A percentile compares a stretch with the other conserved stretches of the same genome.
Conservation (phyloP, 2,888 invertebrate genomes). For the Nymphalis c-album region DNA sequence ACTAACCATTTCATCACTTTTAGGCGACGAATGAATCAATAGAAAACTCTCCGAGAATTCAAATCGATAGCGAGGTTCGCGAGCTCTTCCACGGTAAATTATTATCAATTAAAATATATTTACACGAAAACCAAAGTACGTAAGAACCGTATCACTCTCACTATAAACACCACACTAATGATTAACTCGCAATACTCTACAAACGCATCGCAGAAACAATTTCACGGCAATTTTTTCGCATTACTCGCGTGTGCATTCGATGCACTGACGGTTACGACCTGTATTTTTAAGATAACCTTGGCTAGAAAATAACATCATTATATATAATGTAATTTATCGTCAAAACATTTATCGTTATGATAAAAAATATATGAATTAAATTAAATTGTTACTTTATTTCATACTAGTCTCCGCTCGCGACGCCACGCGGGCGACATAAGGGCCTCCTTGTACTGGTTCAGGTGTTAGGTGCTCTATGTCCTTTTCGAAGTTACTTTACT, state of each 20-base stretch:
- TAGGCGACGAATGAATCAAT: neutral
- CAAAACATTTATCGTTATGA: slow-evolving; percentile 4
- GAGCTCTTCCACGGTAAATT: neutral
- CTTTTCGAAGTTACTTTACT: too few relatives aligned
- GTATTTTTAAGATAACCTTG: slow-evolving; percentile 21
- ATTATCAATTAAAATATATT: neutral
- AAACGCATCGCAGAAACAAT: slow-evolving; percentile 11
- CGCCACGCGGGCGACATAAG: neutral
- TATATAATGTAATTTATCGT: slow-evolving; percentile 5
- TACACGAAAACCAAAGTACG: too few relatives aligned
- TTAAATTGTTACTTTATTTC: neutral
- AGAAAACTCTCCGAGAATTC: neutral
- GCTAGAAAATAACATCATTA: slow-evolving; percentile 17
- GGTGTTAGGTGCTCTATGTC: neutral
- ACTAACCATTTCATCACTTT: slow-evolving; percentile 6
- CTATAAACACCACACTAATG: neutral
- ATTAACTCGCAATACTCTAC: neutral
- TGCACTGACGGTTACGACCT: neutral
- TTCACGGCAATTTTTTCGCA: slow-evolving; percentile 19
- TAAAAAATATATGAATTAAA: neutral
- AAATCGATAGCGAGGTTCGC: neutral
- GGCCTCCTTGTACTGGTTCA: neutral
- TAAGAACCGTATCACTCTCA: too few relatives aligned
- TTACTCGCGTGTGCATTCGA: slow-evolving; percentile 8
- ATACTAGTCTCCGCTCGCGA: neutral